These are phyloP conservation scores for Autographa gamma DNA, from an alignment of 2,888 invertebrate species.

Conservation along the genomic window DNA sequence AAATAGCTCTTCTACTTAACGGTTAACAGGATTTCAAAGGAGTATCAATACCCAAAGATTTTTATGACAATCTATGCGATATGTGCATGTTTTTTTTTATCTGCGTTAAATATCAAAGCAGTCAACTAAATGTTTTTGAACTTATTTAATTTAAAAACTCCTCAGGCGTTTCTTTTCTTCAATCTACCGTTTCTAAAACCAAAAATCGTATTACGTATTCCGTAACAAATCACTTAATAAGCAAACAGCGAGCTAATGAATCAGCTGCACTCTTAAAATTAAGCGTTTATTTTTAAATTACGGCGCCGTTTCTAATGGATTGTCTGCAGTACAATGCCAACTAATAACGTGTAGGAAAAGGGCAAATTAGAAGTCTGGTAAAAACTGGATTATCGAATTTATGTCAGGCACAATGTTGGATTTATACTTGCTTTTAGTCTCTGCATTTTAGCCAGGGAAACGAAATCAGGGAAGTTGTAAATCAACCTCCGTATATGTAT, in stretches of 20 bases:
- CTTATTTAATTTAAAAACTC: conserved; percentile 24
- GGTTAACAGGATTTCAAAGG: not conserved
- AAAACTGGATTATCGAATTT: conserved; percentile 44
- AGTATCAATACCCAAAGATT: too few species aligned
- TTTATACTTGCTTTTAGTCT: conserved; percentile 18
- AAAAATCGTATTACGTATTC: conserved; percentile 44
- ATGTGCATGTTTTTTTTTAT: too few species aligned
- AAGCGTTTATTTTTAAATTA: conserved; percentile 30
- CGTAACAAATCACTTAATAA: conserved; percentile 55
- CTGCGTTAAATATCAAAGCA: too few species aligned
- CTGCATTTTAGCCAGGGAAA: conserved; percentile 6
- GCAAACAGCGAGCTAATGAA: conserved; percentile 50
- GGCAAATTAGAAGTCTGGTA: conserved; percentile 42
- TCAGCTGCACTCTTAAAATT: conserved; percentile 36
- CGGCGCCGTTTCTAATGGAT: conserved; percentile 47
- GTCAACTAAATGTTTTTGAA: conserved; percentile 23
- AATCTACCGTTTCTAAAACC: conserved; percentile 35
- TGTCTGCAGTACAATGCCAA: conserved; percentile 32
- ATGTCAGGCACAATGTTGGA: conserved; percentile 23
- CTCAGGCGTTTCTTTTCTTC: conserved; percentile 30
- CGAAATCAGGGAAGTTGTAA: conserved; percentile 7
- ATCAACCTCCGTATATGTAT: not conserved
- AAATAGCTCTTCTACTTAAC: not conserved
- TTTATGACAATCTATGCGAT: too few species aligned
- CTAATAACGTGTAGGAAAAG: conserved; percentile 49